Percentiles rank a stretch among this genome's conserved stretches.
These are phyloP conservation scores for Argyresthia goedartella DNA, from an alignment of 2,888 invertebrate genomes.

Conservation along the genomic window DNA sequence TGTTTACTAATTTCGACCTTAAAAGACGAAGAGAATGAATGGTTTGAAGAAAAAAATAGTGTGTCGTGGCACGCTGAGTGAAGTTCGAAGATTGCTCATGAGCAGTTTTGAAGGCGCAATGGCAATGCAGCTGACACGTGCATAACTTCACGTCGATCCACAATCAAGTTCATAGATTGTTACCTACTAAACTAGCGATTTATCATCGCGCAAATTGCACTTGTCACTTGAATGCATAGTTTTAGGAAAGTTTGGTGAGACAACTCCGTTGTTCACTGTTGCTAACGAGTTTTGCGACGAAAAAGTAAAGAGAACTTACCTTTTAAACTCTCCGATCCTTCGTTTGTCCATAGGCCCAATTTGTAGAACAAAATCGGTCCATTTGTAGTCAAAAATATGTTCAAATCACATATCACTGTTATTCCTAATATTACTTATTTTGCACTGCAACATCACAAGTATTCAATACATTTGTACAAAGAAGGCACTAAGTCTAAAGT, in stretches of 20 bases:
- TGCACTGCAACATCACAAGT: conserved; percentile 64
- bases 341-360: conserved; percentile 42
- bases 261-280: neutral
- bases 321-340: conserved; percentile 31
- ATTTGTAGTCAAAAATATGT: conserved; percentile 22
- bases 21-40: conserved; percentile 17
- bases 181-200: conserved; percentile 5
- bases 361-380: conserved; percentile 12
- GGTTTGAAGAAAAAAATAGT: conserved; percentile 12
- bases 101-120: conserved; percentile 43
- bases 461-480: conserved; percentile 39
- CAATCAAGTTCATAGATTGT: conserved; percentile 69
- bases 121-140: conserved; percentile 46
- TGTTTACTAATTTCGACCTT: conserved; percentile 24
- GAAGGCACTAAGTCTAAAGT: conserved; percentile 48
- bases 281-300: neutral
- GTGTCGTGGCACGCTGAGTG: neutral
- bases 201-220: neutral
- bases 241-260: neutral
- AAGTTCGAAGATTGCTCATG: conserved; percentile 16
- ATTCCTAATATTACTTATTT: conserved; percentile 27
- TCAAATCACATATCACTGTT: conserved; percentile 36
- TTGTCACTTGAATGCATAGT: too few species aligned
- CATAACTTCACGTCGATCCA: conserved; percentile 38
- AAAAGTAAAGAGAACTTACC: conserved; percentile 31